Percentiles rank a stretch among this genome's conserved stretches.
Evolutionary conservation across 2,113 vertebrate genomes (phyloP).

Genomic region (Eira barbara): DNA sequence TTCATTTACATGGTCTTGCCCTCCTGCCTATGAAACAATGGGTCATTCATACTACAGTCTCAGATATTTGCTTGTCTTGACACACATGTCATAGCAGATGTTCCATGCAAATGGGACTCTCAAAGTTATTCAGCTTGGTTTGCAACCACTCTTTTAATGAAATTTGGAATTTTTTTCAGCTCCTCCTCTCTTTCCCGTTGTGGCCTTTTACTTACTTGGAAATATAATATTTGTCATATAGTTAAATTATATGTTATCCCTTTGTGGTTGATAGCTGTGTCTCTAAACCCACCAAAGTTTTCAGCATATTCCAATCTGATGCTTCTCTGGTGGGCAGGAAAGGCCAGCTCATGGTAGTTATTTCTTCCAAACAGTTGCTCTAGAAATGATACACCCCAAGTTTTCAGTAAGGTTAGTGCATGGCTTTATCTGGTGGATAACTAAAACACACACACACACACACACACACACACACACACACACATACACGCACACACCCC

Average conservation of each 20-base stretch:
- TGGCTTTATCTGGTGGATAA: neutral
- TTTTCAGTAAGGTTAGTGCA: neutral
- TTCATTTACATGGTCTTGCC: neutral
- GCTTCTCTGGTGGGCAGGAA: neutral
- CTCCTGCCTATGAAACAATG: conserved; percentile 30
- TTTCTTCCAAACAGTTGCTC: neutral
- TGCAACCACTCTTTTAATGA: conserved; percentile 41
- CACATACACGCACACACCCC: neutral
- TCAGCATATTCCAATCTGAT: neutral
- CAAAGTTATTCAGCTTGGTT: conserved; percentile 42
- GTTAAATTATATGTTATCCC: neutral
- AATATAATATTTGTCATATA: conserved; percentile 5
- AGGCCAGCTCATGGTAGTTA: neutral
- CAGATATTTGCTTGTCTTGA: neutral
- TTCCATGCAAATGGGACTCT: conserved; percentile 39
- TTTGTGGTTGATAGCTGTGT: conserved; percentile 8
- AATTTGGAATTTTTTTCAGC: neutral
- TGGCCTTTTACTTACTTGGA: conserved; percentile 43
- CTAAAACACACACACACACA: neutral
- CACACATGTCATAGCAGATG: conserved; percentile 24
- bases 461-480: neutral
- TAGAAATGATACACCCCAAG: neutral
- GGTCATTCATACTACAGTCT: neutral
- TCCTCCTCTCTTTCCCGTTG: conserved; percentile 24
- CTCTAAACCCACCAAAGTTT: neutral